These are phyloP conservation scores for Pteruthius melanotis DNA, from an alignment of 2,113 vertebrate species.

Conservation along the genomic window DNA sequence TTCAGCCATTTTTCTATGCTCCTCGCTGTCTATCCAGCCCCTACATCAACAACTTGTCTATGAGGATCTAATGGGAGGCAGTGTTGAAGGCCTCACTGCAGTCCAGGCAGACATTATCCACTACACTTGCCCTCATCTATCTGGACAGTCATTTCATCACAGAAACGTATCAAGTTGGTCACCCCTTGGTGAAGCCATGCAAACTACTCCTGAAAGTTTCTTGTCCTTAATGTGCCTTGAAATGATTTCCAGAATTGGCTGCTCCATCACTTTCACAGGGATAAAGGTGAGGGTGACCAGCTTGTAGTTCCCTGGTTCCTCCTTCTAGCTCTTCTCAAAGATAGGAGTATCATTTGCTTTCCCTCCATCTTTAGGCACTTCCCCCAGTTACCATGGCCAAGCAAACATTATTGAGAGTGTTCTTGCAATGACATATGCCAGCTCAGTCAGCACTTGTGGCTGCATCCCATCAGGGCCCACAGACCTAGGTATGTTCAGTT, in stretches of 20 bases:
- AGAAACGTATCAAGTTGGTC: background rate
- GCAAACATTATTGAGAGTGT: background rate
- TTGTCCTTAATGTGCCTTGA: background rate
- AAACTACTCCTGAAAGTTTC: background rate
- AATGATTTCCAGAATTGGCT: background rate
- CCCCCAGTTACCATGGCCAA: background rate
- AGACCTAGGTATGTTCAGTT: background rate
- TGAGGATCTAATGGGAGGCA: background rate
- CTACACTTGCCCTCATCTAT: background rate
- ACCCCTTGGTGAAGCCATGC: background rate
- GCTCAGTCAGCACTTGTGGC: background rate
- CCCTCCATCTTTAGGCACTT: background rate
- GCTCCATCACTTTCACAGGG: background rate
- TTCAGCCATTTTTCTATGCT: background rate
- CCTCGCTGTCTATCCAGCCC: background rate
- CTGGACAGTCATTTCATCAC: background rate
- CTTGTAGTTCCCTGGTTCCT: background rate
- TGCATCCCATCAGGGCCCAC: background rate
- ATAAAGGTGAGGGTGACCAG: background rate
- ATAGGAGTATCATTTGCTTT: background rate
- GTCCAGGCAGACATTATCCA: background rate
- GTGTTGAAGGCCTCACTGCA: accelerated
- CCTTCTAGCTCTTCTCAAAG: background rate
- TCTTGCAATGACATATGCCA: background rate
- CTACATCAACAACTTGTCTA: background rate